Base-by-base conservation (phyloP, 2,888 invertebrate genomes). In the Plusia festucae region DNA sequence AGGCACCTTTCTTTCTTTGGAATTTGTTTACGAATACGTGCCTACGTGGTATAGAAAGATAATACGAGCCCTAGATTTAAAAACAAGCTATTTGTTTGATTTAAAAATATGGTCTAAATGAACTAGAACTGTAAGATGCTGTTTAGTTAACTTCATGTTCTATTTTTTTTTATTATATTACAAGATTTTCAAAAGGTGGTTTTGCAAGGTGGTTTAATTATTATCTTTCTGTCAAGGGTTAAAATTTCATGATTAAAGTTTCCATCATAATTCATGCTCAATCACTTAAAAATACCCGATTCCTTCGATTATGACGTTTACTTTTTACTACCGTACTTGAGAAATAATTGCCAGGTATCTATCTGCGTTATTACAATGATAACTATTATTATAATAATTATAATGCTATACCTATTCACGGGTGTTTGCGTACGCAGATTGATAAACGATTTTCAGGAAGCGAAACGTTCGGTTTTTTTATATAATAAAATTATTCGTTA, bases 161-260 rank as follows among this genome's bases (percentile, higher is more conserved):
- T 40, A 40, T 15, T 34, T 34, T 15, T 15, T n/a, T n/a, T n/a
- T n/a, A n/a, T 34, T 34, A 5, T 34, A 15, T 13, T 2, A 15
- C 15, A 15, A 4, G 13, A 13, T 15, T 4, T 34, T 34, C 55
- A 54, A 22, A 63, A 64, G 46, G 58, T 53, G 40, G 49, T 40
- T 53, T 59, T 44, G 40, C 30, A 27, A 44, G 22, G 46, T 18
- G 46, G 32, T 55, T n/a, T 57, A 34, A 72, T 53, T 51, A 52
- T 68, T 58, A 62, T 63, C 46, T 53, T 56, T 53, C 60, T 54
- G 53, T 74, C 69, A 73, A 78, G n/a, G n/a, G n/a, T n/a, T n/a
- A n/a, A n/a, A 22, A 13, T 78, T 65, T 61, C 74, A 44, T 58
- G 52, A 51, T 57, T 53, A 49, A 8, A 24, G 46, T 53, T 56